Percentiles rank a stretch among this genome's conserved stretches.
These are phyloP conservation scores for Melitaea athalia DNA, from an alignment of 2,888 invertebrate genomes.

Conservation along the genomic window DNA sequence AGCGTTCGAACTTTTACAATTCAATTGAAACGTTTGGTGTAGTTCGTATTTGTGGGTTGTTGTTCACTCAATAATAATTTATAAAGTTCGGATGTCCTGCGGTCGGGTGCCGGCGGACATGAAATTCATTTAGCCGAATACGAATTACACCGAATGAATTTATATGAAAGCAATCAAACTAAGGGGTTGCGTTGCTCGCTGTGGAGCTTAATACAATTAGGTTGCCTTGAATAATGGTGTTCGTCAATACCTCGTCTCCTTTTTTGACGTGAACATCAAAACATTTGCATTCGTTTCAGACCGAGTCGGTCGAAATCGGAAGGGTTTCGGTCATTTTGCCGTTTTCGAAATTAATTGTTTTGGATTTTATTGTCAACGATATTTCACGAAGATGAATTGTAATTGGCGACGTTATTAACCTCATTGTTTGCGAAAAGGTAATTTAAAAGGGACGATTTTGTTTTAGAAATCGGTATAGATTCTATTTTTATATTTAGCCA, in stretches of 20 bases:
- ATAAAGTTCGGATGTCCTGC: slow-evolving; percentile 64
- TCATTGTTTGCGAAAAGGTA: slow-evolving; percentile 15
- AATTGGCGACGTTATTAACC: slow-evolving; percentile 10
- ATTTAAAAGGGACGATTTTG: slow-evolving; percentile 1
- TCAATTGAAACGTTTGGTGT: slow-evolving; percentile 60
- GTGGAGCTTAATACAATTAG: slow-evolving; percentile 68
- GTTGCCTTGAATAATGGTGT: slow-evolving; percentile 55
- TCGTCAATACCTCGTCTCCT: slow-evolving; percentile 52
- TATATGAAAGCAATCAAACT: slow-evolving; percentile 73
- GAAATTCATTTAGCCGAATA: slow-evolving; percentile 68
- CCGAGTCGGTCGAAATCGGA: slow-evolving; percentile 21
- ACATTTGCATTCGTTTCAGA: slow-evolving; percentile 44
- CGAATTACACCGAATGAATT: slow-evolving; percentile 64
- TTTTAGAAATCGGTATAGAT: background rate
- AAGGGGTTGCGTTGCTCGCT: slow-evolving; percentile 61
- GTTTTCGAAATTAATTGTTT: slow-evolving; percentile 40
- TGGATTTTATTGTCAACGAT: slow-evolving; percentile 22
- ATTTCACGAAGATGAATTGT: slow-evolving; percentile 15
- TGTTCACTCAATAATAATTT: slow-evolving; percentile 68
- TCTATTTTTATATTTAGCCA: background rate
- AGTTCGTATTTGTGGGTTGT: slow-evolving; percentile 63
- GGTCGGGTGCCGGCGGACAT: slow-evolving; percentile 60
- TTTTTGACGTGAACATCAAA: slow-evolving; percentile 53
- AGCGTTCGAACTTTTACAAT: slow-evolving; percentile 55
- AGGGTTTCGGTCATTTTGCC: slow-evolving; percentile 35